These are phyloP conservation scores for Myotis myotis DNA, from an alignment of 2,797 vertebrate genomes.

Conservation along the genomic window DNA sequence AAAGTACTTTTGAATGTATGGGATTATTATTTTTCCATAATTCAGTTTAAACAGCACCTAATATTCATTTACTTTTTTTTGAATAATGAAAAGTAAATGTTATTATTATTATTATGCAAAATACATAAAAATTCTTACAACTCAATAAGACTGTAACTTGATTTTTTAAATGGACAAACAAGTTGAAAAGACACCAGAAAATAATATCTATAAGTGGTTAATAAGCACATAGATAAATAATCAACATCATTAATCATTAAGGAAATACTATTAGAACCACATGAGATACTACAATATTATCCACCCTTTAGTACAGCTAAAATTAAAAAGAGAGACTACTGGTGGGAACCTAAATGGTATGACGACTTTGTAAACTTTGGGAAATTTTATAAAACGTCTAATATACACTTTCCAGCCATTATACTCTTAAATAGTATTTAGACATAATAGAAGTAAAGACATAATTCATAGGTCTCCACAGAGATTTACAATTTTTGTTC, in stretches of 20 bases:
- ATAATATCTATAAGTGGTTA: not conserved
- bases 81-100: not conserved
- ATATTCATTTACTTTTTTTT: not conserved
- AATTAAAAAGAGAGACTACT: not conserved
- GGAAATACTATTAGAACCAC: not conserved
- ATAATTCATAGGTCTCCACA: not conserved
- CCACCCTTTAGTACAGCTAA: not conserved
- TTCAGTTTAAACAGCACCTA: not conserved
- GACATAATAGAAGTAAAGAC: not conserved
- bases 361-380: not conserved
- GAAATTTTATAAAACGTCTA: not conserved
- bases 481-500: not conserved
- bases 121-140: not conserved
- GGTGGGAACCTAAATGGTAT: not conserved
- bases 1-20: not conserved
- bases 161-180: not conserved
- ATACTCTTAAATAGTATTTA: not conserved
- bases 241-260: not conserved
- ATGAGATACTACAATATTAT: not conserved
- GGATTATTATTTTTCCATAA: not conserved
- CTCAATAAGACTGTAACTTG: not conserved
- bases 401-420: not conserved
- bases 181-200: not conserved
- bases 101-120: not conserved
- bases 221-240: not conserved